Percentiles rank a stretch among this genome's conserved stretches.
Evolutionary conservation across 2,113 vertebrate species (phyloP).

Genomic region (Alosa alosa): DNA sequence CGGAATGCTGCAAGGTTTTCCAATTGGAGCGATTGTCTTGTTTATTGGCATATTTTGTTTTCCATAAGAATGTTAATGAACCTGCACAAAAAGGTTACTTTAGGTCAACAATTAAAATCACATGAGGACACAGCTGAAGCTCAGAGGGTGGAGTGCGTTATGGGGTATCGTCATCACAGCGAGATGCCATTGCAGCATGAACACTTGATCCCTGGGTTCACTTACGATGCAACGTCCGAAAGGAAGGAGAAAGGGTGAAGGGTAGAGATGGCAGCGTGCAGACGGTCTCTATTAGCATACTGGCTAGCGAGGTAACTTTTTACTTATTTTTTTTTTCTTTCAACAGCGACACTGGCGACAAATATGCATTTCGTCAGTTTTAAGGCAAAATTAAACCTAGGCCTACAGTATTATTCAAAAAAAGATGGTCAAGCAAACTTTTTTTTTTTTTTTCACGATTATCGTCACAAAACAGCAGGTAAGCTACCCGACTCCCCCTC

Average conservation of each 20-base stretch:
- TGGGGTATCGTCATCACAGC: background rate
- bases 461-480: background rate
- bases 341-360: constrained; percentile 9
- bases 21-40: constrained; percentile 49
- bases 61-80: background rate
- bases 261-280: background rate
- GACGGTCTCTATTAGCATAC: background rate
- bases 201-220: background rate
- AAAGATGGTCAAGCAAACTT: background rate
- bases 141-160: background rate
- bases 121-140: constrained; percentile 1
- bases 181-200: background rate
- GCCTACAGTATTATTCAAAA: background rate
- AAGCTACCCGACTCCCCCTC: background rate
- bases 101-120: background rate
- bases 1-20: constrained; percentile 47
- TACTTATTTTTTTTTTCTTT: background rate
- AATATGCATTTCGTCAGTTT: background rate
- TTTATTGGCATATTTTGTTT: constrained; percentile 37
- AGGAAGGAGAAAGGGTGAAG: background rate
- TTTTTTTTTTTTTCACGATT: background rate
- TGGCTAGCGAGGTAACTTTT: constrained; percentile 28
- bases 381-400: constrained; percentile 35
- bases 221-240: background rate
- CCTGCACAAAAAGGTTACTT: constrained; percentile 5